Percentiles rank a stretch among this genome's conserved stretches.
These are phyloP conservation scores for Pachyramphus minor DNA, from an alignment of 2,113 vertebrate species.

Conservation along the genomic window DNA sequence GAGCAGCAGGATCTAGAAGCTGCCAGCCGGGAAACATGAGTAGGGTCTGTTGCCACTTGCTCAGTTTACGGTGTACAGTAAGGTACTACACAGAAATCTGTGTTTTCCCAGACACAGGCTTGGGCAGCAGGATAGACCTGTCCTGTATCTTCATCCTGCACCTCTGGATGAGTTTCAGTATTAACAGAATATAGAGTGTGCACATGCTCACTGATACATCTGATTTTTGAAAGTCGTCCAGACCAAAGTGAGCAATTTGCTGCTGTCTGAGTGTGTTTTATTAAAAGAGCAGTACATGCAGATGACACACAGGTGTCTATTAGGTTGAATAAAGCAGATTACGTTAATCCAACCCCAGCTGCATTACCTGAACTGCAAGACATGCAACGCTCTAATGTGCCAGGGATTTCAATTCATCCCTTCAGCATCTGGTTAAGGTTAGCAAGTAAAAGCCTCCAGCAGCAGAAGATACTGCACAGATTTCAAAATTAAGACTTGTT, in stretches of 20 bases:
- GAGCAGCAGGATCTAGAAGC: not conserved
- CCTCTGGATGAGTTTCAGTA: not conserved
- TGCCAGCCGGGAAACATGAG: rapidly evolving
- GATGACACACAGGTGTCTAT: not conserved
- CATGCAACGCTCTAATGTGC: not conserved
- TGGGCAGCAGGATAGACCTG: too few species aligned
- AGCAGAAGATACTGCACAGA: not conserved
- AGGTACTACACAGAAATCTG: not conserved
- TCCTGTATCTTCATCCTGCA: not conserved
- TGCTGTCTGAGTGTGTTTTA: not conserved
- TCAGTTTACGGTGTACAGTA: too few species aligned
- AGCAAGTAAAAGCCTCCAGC: not conserved
- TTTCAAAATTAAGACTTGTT: constrained; percentile 22
- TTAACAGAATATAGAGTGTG: not conserved
- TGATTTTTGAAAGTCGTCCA: not conserved
- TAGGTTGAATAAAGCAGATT: not conserved
- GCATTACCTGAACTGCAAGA: not conserved
- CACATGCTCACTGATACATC: not conserved
- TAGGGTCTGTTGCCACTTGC: not conserved
- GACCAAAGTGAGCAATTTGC: not conserved
- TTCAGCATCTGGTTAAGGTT: not conserved
- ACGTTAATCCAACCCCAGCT: not conserved
- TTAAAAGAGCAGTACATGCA: not conserved
- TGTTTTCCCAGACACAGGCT: not conserved
- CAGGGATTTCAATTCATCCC: not conserved